Base-by-base conservation (phyloP, 2,888 invertebrate genomes). In the Drosophila neonasuta region DNA sequence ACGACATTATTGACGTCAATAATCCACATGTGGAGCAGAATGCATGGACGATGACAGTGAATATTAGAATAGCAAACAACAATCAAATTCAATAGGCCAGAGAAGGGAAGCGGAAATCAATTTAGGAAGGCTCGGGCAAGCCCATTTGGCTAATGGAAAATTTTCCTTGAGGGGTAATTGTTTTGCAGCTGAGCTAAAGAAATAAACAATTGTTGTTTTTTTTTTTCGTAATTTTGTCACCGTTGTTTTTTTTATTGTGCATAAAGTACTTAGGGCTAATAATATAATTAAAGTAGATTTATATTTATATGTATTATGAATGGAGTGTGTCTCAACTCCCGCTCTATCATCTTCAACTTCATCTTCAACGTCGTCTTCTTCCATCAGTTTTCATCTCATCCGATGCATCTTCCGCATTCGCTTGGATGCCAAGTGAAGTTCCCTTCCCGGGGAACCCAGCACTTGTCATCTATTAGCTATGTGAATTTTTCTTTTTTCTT, bases 231-330 rank as follows among this genome's bases (percentile, higher is more conserved):
- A 90, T 89, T 90, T 90, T 90, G 90, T 90, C 90, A 90, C 90
- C 90, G 90, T 90, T 88, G 80, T 89, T 90, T 89, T 89, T 88
- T 88, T 89, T 88, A 87, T 89, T 90, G 86, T 82, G 88, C 90
- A 89, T 89, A 88, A 80, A 80, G 79, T 86, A 89, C 89, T 89
- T 90, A 89, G 59, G 58, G 57, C 81, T 88, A 88, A 76, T 81
- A 87, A 79, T 81, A 89, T 82, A 90, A 88, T 83, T 90, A 83
- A 79, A 77, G 71, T 77, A 77, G 77, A 77, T 80, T 77, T 70
- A 81, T 68, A 68, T 76, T 68, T 66, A 74, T 81, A 72, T 84
- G 66, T 78, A 69, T 86, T 79, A 86, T 86, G 86, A 78, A 83
- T 78, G 86, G 81, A 66, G 86, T 67, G 62, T 61, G 48, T 70